phyloP scores from a whole-genome alignment of 1,140 invertebrate species.

The Liolophura sinensis region DNA sequence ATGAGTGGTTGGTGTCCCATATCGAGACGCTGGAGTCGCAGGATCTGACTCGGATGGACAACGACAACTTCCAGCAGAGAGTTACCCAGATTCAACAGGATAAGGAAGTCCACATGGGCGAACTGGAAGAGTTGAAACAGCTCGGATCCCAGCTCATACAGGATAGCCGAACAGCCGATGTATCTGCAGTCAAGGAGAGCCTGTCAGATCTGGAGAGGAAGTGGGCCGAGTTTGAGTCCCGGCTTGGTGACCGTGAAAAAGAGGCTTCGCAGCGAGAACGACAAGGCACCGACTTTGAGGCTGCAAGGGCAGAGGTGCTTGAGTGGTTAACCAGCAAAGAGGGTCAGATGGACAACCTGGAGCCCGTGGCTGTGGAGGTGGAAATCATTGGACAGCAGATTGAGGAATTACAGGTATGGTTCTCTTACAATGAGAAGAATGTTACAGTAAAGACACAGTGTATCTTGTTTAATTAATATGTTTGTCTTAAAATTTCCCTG shows the following conservation, averaged over 20 bases:
- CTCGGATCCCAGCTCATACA: conserved; percentile 82
- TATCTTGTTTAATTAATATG: background rate
- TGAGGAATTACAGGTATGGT: conserved; percentile 77
- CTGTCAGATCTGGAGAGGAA: conserved; percentile 73
- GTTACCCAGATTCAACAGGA: conserved; percentile 64
- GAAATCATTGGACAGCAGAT: conserved; percentile 81
- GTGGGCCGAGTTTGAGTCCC: conserved; percentile 73
- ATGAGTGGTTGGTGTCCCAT: conserved; percentile 63
- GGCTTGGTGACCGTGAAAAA: conserved; percentile 81
- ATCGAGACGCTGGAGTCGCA: conserved; percentile 76
- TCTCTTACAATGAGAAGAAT: background rate
- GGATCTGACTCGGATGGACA: conserved; percentile 70
- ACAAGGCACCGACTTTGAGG: conserved; percentile 82
- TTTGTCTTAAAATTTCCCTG: background rate
- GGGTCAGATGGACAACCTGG: conserved; percentile 68
- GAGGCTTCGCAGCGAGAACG: conserved; percentile 81
- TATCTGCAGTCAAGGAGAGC: conserved; percentile 79
- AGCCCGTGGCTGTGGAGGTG: conserved; percentile 84
- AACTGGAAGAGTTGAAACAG: conserved; percentile 77
- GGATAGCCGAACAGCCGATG: conserved; percentile 69
- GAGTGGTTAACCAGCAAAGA: conserved; percentile 86
- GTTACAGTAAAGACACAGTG: background rate
- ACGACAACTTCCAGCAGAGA: conserved; percentile 71
- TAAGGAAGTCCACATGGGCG: conserved; percentile 64
- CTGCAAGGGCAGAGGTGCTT: conserved; percentile 78